phyloP scores from a whole-genome alignment of 2,888 invertebrate species.

The Strigamia maritima region DNA sequence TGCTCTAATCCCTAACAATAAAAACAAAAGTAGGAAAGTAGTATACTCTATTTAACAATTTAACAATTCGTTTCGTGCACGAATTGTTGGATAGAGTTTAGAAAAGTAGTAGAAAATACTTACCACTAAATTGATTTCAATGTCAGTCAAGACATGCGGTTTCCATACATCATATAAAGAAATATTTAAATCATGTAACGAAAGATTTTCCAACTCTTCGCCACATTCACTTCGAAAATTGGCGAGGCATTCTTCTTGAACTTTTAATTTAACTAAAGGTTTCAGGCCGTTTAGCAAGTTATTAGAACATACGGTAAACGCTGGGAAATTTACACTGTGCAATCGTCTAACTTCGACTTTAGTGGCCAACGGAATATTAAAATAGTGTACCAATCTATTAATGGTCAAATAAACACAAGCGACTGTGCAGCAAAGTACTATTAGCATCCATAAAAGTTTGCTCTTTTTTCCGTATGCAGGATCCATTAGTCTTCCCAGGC shows the following conservation, averaged over 20 bases:
- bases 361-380: not conserved
- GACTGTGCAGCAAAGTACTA: not conserved
- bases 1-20: not conserved
- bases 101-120: too few relatives aligned
- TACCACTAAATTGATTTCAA: not conserved
- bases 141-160: not conserved
- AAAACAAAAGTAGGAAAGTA: too few relatives aligned
- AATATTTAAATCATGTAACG: not conserved
- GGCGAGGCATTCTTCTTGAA: not conserved
- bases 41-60: too few relatives aligned
- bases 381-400: not conserved
- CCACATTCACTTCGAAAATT: not conserved
- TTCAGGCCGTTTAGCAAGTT: not conserved
- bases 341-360: not conserved
- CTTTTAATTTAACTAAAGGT: not conserved
- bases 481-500: not conserved
- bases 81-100: too few relatives aligned
- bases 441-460: not conserved
- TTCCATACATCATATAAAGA: not conserved
- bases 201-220: not conserved
- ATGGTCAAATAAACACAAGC: not conserved
- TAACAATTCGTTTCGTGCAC: too few relatives aligned
- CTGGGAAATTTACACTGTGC: not conserved
- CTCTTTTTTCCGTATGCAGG: not conserved
- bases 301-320: not conserved